A percentile compares a stretch with the other conserved stretches of the same genome.
Conservation (phyloP, 2,797 vertebrate genomes). For the Tapirus indicus region DNA sequence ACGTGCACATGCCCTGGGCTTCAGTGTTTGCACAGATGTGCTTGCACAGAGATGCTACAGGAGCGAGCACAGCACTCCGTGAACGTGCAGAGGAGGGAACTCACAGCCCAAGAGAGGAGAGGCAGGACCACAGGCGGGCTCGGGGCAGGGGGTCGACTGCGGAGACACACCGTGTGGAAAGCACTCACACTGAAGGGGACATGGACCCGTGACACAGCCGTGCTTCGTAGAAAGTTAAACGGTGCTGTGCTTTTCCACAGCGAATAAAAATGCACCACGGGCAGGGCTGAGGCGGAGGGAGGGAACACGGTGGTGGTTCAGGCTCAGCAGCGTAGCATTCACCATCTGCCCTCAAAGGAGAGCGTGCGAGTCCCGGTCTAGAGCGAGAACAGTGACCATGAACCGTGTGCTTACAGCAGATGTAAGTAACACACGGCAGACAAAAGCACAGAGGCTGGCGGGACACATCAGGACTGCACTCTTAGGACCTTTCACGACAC, state of each 20-base stretch:
- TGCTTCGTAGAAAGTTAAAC: neutral
- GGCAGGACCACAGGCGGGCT: too few species aligned
- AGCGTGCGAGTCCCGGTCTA: neutral
- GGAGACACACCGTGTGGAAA: neutral
- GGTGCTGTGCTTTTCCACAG: neutral
- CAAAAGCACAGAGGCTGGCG: neutral
- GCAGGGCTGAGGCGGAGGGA: neutral
- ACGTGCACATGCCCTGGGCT: neutral
- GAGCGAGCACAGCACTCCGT: too few species aligned
- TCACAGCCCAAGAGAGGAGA: neutral
- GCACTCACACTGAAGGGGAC: neutral
- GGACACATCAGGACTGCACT: neutral
- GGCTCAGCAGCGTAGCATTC: neutral
- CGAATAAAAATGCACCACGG: neutral
- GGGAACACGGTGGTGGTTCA: neutral
- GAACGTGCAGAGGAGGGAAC: neutral
- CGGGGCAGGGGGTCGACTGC: neutral
- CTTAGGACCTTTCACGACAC: too few species aligned
- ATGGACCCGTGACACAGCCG: neutral
- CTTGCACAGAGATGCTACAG: neutral
- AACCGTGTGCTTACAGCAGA: neutral
- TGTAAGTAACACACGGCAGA: neutral
- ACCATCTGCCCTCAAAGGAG: neutral
- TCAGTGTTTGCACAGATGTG: rapidly evolving
- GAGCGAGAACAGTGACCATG: too few species aligned